phyloP scores from a whole-genome alignment of 2,797 vertebrate genomes.

The Neosilurus mollespiculum region DNA sequence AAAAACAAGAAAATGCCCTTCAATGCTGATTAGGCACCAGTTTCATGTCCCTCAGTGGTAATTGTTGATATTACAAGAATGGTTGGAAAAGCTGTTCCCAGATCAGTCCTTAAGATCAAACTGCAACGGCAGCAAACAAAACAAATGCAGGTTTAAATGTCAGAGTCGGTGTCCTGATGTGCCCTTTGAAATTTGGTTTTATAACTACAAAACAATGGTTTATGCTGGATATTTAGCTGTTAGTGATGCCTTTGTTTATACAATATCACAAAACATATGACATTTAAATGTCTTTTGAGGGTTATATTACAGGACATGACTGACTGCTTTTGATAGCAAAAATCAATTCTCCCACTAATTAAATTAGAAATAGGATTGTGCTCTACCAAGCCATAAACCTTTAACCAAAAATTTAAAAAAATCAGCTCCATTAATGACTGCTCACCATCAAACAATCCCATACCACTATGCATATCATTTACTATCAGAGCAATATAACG shows the following conservation, averaged over 20 bases:
- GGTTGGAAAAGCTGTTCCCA: slow-evolving; percentile 27
- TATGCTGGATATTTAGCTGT: slow-evolving; percentile 37
- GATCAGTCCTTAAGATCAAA: slow-evolving; percentile 23
- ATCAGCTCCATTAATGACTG: neutral
- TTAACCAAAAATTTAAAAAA: too few relatives aligned
- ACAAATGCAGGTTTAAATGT: slow-evolving; percentile 37
- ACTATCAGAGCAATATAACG: neutral
- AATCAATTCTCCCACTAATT: neutral
- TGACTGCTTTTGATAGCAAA: slow-evolving; percentile 53
- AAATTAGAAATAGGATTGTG: neutral
- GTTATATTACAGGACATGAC: slow-evolving; percentile 44
- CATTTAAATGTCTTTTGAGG: slow-evolving; percentile 62
- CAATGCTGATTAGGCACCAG: slow-evolving; percentile 20
- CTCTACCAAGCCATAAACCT: neutral
- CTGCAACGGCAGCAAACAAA: slow-evolving; percentile 27
- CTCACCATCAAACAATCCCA: neutral
- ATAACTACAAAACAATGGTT: slow-evolving; percentile 43
- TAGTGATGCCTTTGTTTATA: slow-evolving; percentile 34
- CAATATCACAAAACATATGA: slow-evolving; percentile 55
- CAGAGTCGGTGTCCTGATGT: slow-evolving; percentile 21
- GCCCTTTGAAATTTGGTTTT: slow-evolving; percentile 44
- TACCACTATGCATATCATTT: neutral
- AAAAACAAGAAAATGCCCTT: slow-evolving; percentile 5
- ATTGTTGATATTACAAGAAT: slow-evolving; percentile 26
- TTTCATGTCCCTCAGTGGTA: slow-evolving; percentile 9